A percentile compares a stretch with the other conserved stretches of the same genome.
Conservation (phyloP, 1,140 invertebrate species). For the Ephestia elutella region DNA sequence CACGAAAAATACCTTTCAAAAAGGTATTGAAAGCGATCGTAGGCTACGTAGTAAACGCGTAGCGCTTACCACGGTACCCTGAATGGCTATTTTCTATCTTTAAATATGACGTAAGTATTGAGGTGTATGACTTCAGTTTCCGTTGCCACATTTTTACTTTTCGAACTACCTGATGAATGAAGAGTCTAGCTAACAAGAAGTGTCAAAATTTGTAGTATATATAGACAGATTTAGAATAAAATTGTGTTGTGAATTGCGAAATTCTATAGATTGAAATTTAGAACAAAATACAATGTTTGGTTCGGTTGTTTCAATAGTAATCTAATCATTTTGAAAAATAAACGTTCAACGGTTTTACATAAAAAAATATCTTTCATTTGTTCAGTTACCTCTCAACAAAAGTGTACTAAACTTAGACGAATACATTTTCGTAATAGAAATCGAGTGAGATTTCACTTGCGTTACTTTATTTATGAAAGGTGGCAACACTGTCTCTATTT, state of each 20-base stretch:
- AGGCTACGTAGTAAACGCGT: too few relatives aligned
- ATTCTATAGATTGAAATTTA: background rate
- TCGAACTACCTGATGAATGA: too few relatives aligned
- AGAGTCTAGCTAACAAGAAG: too few relatives aligned
- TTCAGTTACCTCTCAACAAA: slow-evolving; percentile 1
- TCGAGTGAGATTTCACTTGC: slow-evolving; percentile 28
- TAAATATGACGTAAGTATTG: too few relatives aligned
- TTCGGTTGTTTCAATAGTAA: background rate
- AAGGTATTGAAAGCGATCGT: too few relatives aligned
- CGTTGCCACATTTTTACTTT: too few relatives aligned
- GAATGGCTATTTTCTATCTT: too few relatives aligned
- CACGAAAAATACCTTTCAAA: too few relatives aligned
- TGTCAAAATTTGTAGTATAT: too few relatives aligned
- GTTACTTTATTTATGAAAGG: slow-evolving; percentile 25
- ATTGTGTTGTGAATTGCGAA: background rate
- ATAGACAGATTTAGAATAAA: too few relatives aligned
- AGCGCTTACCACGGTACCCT: too few relatives aligned
- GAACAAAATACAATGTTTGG: background rate
- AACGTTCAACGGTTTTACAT: background rate
- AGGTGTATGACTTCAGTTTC: too few relatives aligned
- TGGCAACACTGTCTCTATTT: slow-evolving; percentile 26
- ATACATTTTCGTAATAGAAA: slow-evolving; percentile 27
- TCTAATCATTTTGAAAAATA: background rate
- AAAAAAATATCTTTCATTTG: slow-evolving; percentile 1
- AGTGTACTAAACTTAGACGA: slow-evolving; percentile 31